phyloP scores from a whole-genome alignment of 2,888 invertebrate genomes.

The Drosophila kokeensis region DNA sequence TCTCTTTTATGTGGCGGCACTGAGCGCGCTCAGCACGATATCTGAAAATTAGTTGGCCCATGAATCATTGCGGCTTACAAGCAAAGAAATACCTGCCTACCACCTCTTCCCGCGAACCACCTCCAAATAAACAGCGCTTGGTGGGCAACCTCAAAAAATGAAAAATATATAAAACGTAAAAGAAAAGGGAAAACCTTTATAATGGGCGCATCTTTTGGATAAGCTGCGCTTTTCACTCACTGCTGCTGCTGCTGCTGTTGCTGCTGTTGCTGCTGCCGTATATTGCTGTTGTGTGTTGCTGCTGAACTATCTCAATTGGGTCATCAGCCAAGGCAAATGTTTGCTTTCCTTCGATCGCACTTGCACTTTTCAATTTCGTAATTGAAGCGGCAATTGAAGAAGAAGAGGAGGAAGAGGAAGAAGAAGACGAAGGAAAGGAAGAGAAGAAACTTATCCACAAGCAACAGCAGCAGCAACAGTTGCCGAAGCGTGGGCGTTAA shows the following conservation, averaged over 20 bases:
- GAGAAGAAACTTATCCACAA: constrained; percentile 17
- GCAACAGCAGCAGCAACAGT: constrained; percentile 38
- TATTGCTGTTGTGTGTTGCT: constrained; percentile 13
- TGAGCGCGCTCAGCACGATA: constrained; percentile 47
- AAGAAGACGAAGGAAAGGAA: constrained; percentile 15
- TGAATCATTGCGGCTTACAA: constrained; percentile 51
- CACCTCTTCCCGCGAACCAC: neutral
- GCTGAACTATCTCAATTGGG: constrained; percentile 69
- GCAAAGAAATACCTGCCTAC: constrained; percentile 12
- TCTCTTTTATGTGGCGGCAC: constrained; percentile 18
- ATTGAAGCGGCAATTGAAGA: constrained; percentile 48
- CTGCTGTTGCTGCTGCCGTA: constrained; percentile 7
- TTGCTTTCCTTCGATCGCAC: constrained; percentile 57
- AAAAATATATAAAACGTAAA: constrained; percentile 7
- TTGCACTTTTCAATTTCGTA: constrained; percentile 76
- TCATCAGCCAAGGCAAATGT: constrained; percentile 60
- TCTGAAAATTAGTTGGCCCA: constrained; percentile 48
- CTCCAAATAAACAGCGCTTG: neutral
- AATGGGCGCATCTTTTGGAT: constrained; percentile 44
- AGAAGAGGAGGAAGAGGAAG: constrained; percentile 2
- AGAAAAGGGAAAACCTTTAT: constrained; percentile 52
- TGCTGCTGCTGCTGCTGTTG: constrained; percentile 2
- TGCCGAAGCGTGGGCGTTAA: constrained; percentile 70
- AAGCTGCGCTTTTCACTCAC: constrained; percentile 55
- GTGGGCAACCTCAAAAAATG: constrained; percentile 7